These are phyloP conservation scores for Dicyrtomina minuta DNA, from an alignment of 2,888 invertebrate genomes.

Conservation along the genomic window DNA sequence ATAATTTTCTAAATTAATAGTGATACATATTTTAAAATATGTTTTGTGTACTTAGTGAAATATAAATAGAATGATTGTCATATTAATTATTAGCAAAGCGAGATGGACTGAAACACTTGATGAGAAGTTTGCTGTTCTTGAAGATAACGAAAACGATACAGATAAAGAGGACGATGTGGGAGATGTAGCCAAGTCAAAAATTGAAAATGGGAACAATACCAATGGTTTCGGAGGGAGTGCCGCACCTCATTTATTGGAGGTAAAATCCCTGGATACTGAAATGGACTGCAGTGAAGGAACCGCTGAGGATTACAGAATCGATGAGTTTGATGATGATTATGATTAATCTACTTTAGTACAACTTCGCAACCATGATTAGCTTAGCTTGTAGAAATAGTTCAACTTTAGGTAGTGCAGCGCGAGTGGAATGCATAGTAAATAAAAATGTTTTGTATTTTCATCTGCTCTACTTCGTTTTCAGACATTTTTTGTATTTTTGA, in stretches of 20 bases:
- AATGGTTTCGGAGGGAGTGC: too few species aligned
- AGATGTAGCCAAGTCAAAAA: not conserved
- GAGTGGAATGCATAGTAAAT: too few species aligned
- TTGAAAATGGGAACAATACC: not conserved
- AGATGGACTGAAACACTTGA: constrained; percentile 22
- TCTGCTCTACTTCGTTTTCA: too few species aligned
- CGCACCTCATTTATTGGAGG: not conserved
- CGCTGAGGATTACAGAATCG: constrained; percentile 37
- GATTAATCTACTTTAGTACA: too few species aligned
- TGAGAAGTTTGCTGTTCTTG: constrained; percentile 14
- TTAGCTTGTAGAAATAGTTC: too few species aligned
- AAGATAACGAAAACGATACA: constrained; percentile 10
- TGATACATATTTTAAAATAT: not conserved
- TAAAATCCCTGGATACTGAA: not conserved
- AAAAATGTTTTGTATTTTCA: too few species aligned
- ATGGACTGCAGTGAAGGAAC: constrained; percentile 1
- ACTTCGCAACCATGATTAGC: too few species aligned
- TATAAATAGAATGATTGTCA: not conserved
- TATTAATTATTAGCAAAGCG: not conserved
- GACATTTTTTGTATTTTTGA: too few species aligned
- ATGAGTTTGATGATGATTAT: constrained; percentile 35
- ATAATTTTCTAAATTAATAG: constrained; percentile 1
- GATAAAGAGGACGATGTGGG: constrained; percentile 4
- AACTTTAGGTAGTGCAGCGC: too few species aligned
- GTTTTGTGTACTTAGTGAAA: not conserved